Evolutionary conservation across 2,888 invertebrate species (phyloP).

Genomic region (Cheilosia scutellata): DNA sequence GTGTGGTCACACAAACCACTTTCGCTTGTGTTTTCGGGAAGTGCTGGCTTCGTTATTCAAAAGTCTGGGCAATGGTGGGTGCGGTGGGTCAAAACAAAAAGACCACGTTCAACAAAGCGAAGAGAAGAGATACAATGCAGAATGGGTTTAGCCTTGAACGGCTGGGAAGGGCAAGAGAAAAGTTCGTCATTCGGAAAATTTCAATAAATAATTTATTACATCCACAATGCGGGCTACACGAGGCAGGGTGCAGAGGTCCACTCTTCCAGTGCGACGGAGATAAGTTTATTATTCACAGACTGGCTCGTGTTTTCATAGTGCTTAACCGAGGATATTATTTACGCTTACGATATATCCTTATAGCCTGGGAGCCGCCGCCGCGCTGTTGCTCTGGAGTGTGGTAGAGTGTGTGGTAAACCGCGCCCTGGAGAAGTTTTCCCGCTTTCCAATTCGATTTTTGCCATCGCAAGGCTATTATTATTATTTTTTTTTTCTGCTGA

Average conservation of each 20-base stretch:
- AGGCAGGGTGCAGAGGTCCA: not conserved
- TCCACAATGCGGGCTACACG: not conserved
- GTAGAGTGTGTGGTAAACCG: conserved; percentile 46
- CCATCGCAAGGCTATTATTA: not conserved
- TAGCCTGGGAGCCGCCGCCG: not conserved
- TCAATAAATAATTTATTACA: conserved; percentile 67
- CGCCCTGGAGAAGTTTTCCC: conserved; percentile 18
- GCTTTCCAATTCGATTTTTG: conserved; percentile 41
- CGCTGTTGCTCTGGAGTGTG: not conserved
- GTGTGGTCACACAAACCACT: conserved; percentile 32
- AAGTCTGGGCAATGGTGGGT: conserved; percentile 11
- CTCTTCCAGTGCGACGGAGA: conserved; percentile 1
- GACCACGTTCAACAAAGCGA: not conserved
- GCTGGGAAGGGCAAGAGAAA: not conserved
- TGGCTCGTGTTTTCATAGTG: conserved; percentile 48
- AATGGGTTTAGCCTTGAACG: conserved; percentile 26
- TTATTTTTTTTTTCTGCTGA: conserved; percentile 40
- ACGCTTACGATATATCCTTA: conserved; percentile 17
- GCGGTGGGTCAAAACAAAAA: not conserved
- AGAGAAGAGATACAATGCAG: not conserved
- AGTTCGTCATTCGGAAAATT: conserved; percentile 20
- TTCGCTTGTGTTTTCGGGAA: conserved; percentile 53
- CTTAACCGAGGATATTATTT: conserved; percentile 58
- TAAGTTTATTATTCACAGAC: conserved; percentile 49
- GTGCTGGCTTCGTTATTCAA: conserved; percentile 14